These are phyloP conservation scores for Anisognathus igniventris DNA, from an alignment of 2,797 vertebrate genomes.

Conservation along the genomic window DNA sequence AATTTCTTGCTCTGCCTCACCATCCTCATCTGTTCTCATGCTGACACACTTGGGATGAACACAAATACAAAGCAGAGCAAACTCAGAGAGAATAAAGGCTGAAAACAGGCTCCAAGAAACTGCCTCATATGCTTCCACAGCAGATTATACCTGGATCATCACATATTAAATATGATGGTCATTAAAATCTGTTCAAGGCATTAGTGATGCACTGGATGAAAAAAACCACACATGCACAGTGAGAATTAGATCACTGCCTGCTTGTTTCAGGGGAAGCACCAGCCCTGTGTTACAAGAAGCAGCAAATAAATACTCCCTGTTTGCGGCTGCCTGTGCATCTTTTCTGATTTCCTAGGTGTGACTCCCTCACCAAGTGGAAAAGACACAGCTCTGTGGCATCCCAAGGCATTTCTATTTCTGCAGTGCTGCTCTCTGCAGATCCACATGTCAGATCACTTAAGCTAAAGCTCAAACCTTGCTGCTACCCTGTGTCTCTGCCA, in stretches of 20 bases:
- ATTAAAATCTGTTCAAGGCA: not conserved
- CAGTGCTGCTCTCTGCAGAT: not conserved
- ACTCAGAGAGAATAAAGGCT: not conserved
- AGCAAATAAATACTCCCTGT: not conserved
- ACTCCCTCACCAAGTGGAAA: not conserved
- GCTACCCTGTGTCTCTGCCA: not conserved
- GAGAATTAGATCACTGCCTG: not conserved
- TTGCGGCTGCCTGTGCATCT: not conserved
- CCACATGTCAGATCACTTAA: not conserved
- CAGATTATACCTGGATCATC: not conserved
- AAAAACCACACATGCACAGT: accelerated
- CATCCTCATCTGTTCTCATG: not conserved
- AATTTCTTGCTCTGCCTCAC: accelerated
- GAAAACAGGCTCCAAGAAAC: not conserved
- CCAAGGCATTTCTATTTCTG: not conserved
- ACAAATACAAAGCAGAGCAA: not conserved
- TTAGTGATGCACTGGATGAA: not conserved
- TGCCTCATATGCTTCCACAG: not conserved
- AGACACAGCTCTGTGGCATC: not conserved
- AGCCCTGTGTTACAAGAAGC: not conserved
- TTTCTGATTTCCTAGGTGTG: not conserved
- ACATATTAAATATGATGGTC: not conserved
- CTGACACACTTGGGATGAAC: not conserved
- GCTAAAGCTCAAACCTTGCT: not conserved
- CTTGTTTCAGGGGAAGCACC: not conserved